phyloP scores from a whole-genome alignment of 2,113 vertebrate species.

The Phalacrocorax brasilianus region DNA sequence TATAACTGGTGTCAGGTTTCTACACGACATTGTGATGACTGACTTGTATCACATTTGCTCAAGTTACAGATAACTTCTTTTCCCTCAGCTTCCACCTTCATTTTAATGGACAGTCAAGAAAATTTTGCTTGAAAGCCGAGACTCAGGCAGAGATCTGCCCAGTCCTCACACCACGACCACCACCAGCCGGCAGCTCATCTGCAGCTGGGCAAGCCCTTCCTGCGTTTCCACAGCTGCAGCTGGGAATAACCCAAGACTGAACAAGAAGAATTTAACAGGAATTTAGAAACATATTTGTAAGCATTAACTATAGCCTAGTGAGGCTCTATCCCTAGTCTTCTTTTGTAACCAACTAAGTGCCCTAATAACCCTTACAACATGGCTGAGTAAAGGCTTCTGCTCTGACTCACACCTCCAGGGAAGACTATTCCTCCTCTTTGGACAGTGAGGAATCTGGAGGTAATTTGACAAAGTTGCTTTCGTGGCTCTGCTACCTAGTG shows the following conservation, averaged over 20 bases:
- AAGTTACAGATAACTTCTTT: background rate
- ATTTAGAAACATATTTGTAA: background rate
- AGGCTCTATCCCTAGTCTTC: background rate
- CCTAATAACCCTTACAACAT: background rate
- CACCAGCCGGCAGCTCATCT: background rate
- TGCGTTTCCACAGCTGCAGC: background rate
- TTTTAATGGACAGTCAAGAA: background rate
- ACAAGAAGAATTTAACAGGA: background rate
- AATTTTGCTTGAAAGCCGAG: background rate
- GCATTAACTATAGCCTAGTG: background rate
- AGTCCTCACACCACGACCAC: background rate
- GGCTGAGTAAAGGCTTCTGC: background rate
- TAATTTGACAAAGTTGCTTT: background rate
- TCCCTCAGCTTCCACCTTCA: background rate
- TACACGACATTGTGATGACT: background rate
- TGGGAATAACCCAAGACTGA: rapidly evolving
- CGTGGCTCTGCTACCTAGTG: background rate
- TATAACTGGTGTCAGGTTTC: background rate
- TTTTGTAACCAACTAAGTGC: background rate
- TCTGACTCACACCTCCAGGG: background rate
- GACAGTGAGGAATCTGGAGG: background rate
- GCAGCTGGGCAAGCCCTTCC: background rate
- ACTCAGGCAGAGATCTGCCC: background rate
- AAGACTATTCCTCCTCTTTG: background rate
- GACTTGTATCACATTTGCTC: background rate